Percentiles rank a stretch among this genome's conserved stretches.
These are phyloP conservation scores for Silurus lanzhouensis DNA, from an alignment of 2,797 vertebrate species.

Conservation along the genomic window DNA sequence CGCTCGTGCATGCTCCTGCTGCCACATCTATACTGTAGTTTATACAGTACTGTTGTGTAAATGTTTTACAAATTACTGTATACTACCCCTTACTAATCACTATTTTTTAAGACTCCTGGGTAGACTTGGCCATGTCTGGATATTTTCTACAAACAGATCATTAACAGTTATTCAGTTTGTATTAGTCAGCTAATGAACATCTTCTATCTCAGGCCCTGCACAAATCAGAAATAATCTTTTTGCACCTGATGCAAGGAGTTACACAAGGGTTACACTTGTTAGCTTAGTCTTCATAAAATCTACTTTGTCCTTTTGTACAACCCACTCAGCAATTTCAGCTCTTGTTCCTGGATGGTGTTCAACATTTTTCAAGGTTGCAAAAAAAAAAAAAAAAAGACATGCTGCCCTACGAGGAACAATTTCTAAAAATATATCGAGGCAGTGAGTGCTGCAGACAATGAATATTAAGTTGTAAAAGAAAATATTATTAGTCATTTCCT, in stretches of 20 bases:
- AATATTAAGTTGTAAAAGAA: not conserved
- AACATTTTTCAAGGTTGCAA: not conserved
- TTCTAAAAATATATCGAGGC: not conserved
- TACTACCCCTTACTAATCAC: too few relatives aligned
- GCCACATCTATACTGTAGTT: too few relatives aligned
- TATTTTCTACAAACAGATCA: too few relatives aligned
- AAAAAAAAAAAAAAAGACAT: not conserved
- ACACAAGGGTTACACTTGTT: not conserved
- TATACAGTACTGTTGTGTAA: too few relatives aligned
- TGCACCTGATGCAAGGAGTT: not conserved
- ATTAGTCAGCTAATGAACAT: not conserved
- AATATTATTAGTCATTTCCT: slow-evolving; percentile 12
- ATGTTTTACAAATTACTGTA: too few relatives aligned
- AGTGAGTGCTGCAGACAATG: not conserved
- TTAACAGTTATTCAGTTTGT: too few relatives aligned
- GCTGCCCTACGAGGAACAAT: not conserved
- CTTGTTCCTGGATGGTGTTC: slow-evolving; percentile 1
- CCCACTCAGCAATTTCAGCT: not conserved
- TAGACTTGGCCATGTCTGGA: too few relatives aligned
- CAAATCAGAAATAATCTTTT: too few relatives aligned
- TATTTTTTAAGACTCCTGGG: too few relatives aligned
- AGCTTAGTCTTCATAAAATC: not conserved
- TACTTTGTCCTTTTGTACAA: not conserved
- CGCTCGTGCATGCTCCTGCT: too few relatives aligned
- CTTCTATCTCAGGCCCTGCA: too few relatives aligned